A percentile compares a stretch with the other conserved stretches of the same genome.
phyloP scores from a whole-genome alignment of 2,113 vertebrate genomes.

The Psammodynastes pulverulentus region DNA sequence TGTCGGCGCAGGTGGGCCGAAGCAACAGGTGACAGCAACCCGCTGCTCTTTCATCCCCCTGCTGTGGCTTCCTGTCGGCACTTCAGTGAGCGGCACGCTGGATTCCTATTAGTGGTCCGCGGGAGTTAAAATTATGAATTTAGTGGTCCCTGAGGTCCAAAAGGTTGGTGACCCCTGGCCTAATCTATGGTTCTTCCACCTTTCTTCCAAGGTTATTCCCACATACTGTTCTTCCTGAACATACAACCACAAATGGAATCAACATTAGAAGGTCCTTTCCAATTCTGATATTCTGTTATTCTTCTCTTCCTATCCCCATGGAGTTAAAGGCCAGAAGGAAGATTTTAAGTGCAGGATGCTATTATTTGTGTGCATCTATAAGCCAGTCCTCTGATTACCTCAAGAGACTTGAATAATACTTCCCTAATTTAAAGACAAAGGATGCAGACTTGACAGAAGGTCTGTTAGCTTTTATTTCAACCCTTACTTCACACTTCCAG shows the following conservation, averaged over 20 bases:
- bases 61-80: too few species aligned
- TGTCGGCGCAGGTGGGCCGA: too few species aligned
- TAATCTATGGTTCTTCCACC: neutral
- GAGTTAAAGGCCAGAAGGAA: conserved; percentile 1
- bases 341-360: neutral
- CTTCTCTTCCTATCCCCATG: neutral
- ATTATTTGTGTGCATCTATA: neutral
- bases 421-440: neutral
- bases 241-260: neutral
- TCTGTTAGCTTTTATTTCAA: neutral
- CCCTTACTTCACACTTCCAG: neutral
- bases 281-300: neutral
- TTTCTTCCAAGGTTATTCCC: neutral
- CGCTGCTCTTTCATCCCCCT: too few species aligned
- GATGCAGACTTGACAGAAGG: neutral
- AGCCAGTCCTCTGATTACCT: neutral
- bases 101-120: too few species aligned
- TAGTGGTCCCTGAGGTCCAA: too few species aligned
- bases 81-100: too few species aligned
- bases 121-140: too few species aligned
- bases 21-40: too few species aligned
- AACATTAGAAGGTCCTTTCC: neutral
- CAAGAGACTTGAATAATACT: neutral
- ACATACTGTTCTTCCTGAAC: neutral
- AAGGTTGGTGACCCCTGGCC: too few species aligned